Evolutionary conservation across 2,888 invertebrate species (phyloP).

Genomic region (Caenorhabditis parvicauda): DNA sequence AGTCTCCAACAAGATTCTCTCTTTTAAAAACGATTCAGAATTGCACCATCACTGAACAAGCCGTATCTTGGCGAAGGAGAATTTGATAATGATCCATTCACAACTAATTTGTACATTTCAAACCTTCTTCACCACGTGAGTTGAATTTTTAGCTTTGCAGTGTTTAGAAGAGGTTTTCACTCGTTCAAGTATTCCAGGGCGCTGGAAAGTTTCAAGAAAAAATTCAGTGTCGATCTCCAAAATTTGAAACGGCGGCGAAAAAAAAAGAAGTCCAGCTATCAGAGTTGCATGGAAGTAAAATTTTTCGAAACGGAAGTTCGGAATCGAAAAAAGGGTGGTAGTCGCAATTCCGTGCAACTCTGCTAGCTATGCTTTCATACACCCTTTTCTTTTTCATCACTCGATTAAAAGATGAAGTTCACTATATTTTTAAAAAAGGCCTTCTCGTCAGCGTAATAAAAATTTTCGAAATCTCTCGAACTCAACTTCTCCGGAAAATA

Average conservation of each 20-base stretch:
- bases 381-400: too few species aligned
- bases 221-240: not conserved
- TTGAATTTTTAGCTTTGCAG: not conserved
- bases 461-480: too few species aligned
- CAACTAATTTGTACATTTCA: conserved; percentile 94
- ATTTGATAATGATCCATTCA: conserved; percentile 91
- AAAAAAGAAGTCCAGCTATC: too few species aligned
- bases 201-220: not conserved
- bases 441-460: too few species aligned
- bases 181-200: not conserved
- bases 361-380: too few species aligned
- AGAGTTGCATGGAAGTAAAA: too few species aligned
- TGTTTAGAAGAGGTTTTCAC: not conserved
- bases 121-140: conserved; percentile 91
- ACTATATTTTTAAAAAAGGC: too few species aligned
- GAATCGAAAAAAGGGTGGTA: too few species aligned
- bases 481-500: too few species aligned
- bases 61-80: conserved; percentile 73
- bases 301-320: too few species aligned
- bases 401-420: too few species aligned
- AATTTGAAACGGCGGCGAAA: not conserved
- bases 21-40: conserved; percentile 10
- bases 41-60: conserved; percentile 52
- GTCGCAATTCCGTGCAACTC: too few species aligned
- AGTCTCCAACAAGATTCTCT: not conserved